A percentile compares a stretch with the other conserved stretches of the same genome.
Conservation (phyloP, 2,797 vertebrate species). For the Chrysocyon brachyurus region DNA sequence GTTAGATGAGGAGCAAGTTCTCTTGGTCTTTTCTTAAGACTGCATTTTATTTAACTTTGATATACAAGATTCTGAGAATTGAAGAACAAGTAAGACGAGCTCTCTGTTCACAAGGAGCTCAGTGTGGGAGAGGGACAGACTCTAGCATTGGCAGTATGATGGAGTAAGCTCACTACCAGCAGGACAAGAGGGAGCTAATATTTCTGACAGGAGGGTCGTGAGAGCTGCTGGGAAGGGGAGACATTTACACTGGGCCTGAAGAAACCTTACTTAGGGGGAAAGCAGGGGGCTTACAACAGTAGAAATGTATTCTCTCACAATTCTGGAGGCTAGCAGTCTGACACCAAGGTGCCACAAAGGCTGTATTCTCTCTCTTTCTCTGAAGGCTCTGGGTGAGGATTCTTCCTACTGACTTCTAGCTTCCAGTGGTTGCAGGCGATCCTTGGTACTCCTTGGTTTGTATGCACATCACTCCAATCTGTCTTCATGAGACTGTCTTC, state of each 20-base stretch:
- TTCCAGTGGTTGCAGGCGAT: background rate
- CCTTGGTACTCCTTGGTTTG: background rate
- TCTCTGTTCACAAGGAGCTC: background rate
- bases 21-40: background rate
- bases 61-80: background rate
- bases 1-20: background rate
- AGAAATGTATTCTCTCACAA: background rate
- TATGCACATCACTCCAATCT: accelerated
- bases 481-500: accelerated
- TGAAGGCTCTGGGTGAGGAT: background rate
- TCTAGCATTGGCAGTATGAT: no score
- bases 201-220: background rate
- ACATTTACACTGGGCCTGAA: background rate
- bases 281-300: background rate
- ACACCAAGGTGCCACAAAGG: background rate
- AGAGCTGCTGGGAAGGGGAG: background rate
- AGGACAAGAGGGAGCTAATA: no score
- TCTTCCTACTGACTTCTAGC: background rate
- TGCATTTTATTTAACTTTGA: background rate
- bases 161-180: accelerated
- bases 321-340: background rate
- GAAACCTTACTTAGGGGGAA: background rate
- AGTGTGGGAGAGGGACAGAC: background rate
- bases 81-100: background rate
- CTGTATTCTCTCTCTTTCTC: background rate